phyloP scores from a whole-genome alignment of 2,888 invertebrate species.

The Macropis europaea region DNA sequence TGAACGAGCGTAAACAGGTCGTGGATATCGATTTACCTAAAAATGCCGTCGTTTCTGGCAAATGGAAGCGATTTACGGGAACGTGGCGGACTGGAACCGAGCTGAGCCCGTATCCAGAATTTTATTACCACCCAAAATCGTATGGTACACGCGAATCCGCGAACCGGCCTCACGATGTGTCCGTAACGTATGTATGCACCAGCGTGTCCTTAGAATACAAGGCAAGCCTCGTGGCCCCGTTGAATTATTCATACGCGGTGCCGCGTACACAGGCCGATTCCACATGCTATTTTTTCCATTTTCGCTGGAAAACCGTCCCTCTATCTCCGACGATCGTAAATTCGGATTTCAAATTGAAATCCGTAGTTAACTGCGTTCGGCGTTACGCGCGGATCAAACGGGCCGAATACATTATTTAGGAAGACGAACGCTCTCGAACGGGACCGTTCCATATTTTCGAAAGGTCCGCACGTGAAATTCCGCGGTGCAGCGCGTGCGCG shows the following conservation, averaged over 20 bases:
- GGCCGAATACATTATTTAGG: slow-evolving; percentile 4
- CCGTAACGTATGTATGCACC: slow-evolving; percentile 47
- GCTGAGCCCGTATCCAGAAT: slow-evolving; percentile 21
- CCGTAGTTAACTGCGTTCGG: not conserved
- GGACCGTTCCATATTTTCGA: not conserved
- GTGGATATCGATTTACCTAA: slow-evolving; percentile 11
- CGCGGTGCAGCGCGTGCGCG: too few species aligned
- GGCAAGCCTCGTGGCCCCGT: slow-evolving; percentile 30
- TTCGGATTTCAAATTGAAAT: slow-evolving; percentile 43
- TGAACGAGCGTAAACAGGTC: too few species aligned
- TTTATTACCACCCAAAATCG: slow-evolving; percentile 38
- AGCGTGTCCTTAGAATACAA: slow-evolving; percentile 52
- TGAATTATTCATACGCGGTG: slow-evolving; percentile 58
- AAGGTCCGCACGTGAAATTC: not conserved
- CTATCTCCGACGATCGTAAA: slow-evolving; percentile 13
- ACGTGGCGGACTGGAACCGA: not conserved
- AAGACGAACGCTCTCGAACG: not conserved
- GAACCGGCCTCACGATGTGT: slow-evolving; percentile 4
- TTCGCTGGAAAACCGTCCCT: not conserved
- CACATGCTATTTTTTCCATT: slow-evolving; percentile 9
- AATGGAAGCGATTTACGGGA: not conserved
- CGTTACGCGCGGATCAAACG: slow-evolving; percentile 8
- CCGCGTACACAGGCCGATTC: slow-evolving; percentile 30
- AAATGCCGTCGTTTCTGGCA: not conserved
- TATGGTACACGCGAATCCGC: slow-evolving; percentile 31